Percentiles rank a stretch among this genome's conserved stretches.
Conservation (phyloP, 23 tunicate genomes). For the Ciona savignyi region DNA sequence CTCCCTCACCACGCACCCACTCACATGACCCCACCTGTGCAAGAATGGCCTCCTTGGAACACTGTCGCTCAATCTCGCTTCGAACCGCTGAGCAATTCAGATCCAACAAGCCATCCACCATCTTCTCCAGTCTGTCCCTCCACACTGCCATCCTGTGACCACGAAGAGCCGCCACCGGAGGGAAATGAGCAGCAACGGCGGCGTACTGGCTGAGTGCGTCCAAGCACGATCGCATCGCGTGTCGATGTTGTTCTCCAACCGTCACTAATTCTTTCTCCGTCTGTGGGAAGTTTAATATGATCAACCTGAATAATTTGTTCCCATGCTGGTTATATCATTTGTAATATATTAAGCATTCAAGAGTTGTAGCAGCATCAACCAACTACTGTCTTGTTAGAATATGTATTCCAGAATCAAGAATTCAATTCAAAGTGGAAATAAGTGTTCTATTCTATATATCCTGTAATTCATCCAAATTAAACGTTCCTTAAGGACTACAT, state of each 20-base stretch:
- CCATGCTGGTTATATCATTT: too few relatives aligned
- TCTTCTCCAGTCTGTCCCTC: conserved; percentile 37
- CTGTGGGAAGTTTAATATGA: too few relatives aligned
- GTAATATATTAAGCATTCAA: too few relatives aligned
- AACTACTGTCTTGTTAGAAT: too few relatives aligned
- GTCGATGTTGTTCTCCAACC: conserved; percentile 46
- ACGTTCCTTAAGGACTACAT: too few relatives aligned
- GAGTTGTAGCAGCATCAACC: too few relatives aligned
- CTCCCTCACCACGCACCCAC: too few relatives aligned
- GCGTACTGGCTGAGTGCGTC: conserved; percentile 73
- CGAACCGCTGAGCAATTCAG: conserved; percentile 18
- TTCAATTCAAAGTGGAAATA: too few relatives aligned
- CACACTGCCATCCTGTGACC: conserved; percentile 65
- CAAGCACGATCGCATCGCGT: conserved; percentile 57
- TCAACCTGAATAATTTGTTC: too few relatives aligned
- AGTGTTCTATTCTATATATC: too few relatives aligned
- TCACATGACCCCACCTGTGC: conserved; percentile 28
- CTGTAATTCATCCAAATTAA: too few relatives aligned
- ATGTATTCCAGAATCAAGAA: too few relatives aligned
- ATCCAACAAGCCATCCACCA: conserved; percentile 36
- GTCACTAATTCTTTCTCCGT: conserved; percentile 74
- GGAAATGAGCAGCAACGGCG: conserved; percentile 73
- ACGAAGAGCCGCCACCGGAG: conserved; percentile 64
- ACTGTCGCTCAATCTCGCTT: conserved; percentile 29
- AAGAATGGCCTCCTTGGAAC: conserved; percentile 33